Evolutionary conservation across 2,888 invertebrate species (phyloP).

Genomic region (Xanthorhoe spadicearia): DNA sequence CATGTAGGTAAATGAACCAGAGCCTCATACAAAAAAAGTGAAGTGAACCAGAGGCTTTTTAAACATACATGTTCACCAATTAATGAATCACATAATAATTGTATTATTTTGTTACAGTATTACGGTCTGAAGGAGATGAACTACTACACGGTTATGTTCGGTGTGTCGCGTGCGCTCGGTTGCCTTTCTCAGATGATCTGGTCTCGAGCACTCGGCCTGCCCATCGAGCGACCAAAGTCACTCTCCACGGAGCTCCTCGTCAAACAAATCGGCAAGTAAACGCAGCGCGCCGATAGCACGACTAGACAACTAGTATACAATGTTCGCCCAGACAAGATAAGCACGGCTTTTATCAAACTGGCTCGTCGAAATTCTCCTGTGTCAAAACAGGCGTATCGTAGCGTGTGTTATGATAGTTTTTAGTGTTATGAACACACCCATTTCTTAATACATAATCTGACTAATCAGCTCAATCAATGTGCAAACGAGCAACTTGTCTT

Average conservation of each 20-base stretch:
- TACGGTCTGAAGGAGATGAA: conserved; percentile 96
- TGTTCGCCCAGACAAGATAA: not conserved
- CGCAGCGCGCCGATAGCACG: conserved; percentile 32
- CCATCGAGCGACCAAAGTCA: conserved; percentile 95
- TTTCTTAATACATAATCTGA: not conserved
- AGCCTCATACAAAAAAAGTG: no score
- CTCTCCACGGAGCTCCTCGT: conserved; percentile 88
- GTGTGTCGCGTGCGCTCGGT: conserved; percentile 95
- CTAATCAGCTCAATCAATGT: no score
- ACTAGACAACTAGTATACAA: conserved; percentile 32
- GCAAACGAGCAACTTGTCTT: not conserved
- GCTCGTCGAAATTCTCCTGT: not conserved
- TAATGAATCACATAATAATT: no score
- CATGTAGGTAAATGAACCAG: no score
- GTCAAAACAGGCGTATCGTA: not conserved
- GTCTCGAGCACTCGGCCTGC: conserved; percentile 93
- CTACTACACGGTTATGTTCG: conserved; percentile 97
- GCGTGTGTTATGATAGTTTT: not conserved
- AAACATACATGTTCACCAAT: no score
- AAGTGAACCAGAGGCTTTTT: no score
- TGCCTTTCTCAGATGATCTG: conserved; percentile 93
- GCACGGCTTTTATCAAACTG: not conserved
- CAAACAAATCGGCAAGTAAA: conserved; percentile 74
- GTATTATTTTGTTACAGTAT: conserved; percentile 84
- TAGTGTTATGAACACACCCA: not conserved